Base-by-base conservation (phyloP, 2,797 vertebrate species). In the Florisuga fusca region DNA sequence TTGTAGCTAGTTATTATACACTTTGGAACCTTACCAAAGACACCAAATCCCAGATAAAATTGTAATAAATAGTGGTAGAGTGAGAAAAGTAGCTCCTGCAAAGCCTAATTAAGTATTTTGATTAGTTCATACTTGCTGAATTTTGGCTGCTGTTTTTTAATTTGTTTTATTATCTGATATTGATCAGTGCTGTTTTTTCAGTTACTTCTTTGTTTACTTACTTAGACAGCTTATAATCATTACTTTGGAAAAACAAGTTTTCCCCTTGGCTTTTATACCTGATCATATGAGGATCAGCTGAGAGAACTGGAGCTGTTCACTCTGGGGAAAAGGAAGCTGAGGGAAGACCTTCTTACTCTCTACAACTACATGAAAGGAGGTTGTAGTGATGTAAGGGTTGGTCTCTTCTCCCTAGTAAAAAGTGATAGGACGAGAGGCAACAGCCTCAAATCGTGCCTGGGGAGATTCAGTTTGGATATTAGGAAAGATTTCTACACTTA, bases 61-160 rank as follows among this genome's bases (percentile, higher is more conserved):
- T 61, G 50, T 88, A 95, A 89, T 57, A 92, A 96, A 93, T 58
- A 93, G 74, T 43, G 80, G 50, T 59, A 77, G 66, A 62, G 38
- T 38, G 80, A 84, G 53, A 90, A 95, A 96, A 89, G 81, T 68
- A 94, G 77, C 62, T 95, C 17, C 89, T 91, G 94, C 88, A 93
- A 95, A 94, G 74, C 64, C 62, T 95, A 94, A 96, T 96, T 96
- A 94, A 93, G 82, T 59, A 87, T 95, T 94, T 95, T 94, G 87
- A 96, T 93, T 92, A 89, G 84, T 91, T 89, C 1, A 0, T 94
- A 76, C 84, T 93, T 87, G 81, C 80, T 90, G 66, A 58, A 85
- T 90, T 92, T 91, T 73, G 68, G 76, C 77, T 86, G 84, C 85
- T 93, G 72, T 90, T 96, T 95, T 95, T 43, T 95, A 92, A 95